Conservation (phyloP, 2,113 vertebrate genomes). For the Chloroceryle aenea region DNA sequence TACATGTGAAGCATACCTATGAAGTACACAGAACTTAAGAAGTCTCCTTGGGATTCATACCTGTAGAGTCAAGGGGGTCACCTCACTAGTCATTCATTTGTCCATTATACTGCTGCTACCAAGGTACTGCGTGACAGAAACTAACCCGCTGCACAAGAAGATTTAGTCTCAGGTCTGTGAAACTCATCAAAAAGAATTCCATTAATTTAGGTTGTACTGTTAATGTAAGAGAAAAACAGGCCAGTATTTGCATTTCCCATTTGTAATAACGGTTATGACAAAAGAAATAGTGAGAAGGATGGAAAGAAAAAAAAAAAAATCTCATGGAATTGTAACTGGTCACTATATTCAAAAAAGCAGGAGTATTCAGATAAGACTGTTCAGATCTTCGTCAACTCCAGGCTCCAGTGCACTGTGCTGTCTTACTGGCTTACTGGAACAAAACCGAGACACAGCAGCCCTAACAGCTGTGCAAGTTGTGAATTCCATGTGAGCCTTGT, state of each 20-base stretch:
- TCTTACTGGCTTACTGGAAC: background rate
- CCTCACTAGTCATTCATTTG: background rate
- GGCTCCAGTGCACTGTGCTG: background rate
- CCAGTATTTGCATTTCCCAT: background rate
- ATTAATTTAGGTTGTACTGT: background rate
- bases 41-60: background rate
- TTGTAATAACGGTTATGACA: background rate
- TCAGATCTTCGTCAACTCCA: background rate
- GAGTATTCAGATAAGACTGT: background rate
- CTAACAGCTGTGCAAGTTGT: background rate
- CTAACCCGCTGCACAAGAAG: background rate
- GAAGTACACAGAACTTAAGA: background rate
- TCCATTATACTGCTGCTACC: background rate
- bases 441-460: background rate
- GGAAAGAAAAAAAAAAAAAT: background rate
- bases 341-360: background rate
- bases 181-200: background rate
- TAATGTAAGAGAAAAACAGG: background rate
- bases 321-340: fast-evolving
- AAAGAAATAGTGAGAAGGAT: background rate
- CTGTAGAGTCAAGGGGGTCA: background rate
- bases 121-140: background rate
- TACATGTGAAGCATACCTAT: background rate
- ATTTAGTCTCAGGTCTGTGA: background rate
- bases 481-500: background rate